A percentile compares a stretch with the other conserved stretches of the same genome.
Evolutionary conservation across 2,797 vertebrate genomes (phyloP).

Genomic region (Anolis apletophallus): DNA sequence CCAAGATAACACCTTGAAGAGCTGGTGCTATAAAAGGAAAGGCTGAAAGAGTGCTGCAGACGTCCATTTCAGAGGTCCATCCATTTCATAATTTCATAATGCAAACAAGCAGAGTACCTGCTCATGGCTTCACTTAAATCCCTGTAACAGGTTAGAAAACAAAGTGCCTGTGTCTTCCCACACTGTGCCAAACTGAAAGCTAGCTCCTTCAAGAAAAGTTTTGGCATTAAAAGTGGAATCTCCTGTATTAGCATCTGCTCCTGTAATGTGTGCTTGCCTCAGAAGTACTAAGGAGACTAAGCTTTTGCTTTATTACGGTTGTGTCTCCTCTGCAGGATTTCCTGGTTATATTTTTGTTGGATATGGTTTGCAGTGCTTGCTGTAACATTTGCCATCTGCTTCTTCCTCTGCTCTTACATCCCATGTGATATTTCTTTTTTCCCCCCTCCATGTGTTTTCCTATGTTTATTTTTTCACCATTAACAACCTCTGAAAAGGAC

Average conservation of each 20-base stretch:
- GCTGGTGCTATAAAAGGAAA: not conserved
- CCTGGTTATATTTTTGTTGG: conserved; percentile 20
- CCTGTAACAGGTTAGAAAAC: not conserved
- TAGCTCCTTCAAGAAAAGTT: not conserved
- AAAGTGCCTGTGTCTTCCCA: not conserved
- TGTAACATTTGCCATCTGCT: not conserved
- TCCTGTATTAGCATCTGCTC: not conserved
- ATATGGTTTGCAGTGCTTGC: not conserved
- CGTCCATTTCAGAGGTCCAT: not conserved
- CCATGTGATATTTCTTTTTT: not conserved
- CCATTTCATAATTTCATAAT: too few species aligned
- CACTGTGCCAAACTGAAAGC: not conserved
- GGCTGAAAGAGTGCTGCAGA: not conserved
- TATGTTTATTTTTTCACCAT: not conserved
- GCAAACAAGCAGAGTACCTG: not conserved
- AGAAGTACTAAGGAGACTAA: not conserved
- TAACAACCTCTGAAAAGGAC: too few species aligned
- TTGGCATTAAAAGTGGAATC: conserved; percentile 1
- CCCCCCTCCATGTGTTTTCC: not conserved
- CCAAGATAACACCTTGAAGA: not conserved
- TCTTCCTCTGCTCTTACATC: not conserved
- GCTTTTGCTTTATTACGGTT: not conserved
- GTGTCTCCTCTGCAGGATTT: not conserved
- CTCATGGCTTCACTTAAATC: not conserved
- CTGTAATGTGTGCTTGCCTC: not conserved